A percentile compares a stretch with the other conserved stretches of the same genome.
Conservation (phyloP, 2,888 invertebrate species). For the Archaeoteleia sp. region DNA sequence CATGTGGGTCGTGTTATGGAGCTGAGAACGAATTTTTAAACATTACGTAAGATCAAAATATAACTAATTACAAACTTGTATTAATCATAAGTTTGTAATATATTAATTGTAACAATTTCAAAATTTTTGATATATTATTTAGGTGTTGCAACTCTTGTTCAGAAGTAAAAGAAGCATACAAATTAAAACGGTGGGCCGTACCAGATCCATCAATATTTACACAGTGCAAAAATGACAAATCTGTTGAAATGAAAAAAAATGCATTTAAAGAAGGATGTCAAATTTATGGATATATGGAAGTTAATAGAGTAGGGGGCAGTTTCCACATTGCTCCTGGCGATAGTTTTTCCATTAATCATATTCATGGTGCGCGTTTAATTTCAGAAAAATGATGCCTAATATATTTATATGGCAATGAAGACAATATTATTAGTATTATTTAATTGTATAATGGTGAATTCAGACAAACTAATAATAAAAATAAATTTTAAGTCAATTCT, state of each 20-base stretch:
- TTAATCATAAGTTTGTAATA: too few species aligned
- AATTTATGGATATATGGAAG: constrained; percentile 94
- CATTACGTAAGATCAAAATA: constrained; percentile 65
- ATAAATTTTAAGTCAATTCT: too few species aligned
- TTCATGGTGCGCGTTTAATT: too few species aligned
- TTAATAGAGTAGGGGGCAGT: constrained; percentile 96
- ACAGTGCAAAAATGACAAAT: constrained; percentile 92
- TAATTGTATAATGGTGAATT: too few species aligned
- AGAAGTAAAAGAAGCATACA: constrained; percentile 95
- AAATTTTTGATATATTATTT: too few species aligned
- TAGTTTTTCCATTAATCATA: constrained; percentile 95
- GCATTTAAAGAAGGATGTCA: constrained; percentile 96
- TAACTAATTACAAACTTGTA: too few species aligned
- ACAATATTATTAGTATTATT: too few species aligned
- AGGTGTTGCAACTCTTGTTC: constrained; percentile 99
- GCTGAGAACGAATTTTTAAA: constrained; percentile 78
- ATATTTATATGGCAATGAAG: too few species aligned
- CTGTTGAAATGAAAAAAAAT: constrained; percentile 83
- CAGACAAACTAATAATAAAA: too few species aligned
- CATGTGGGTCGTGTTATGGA: constrained; percentile 98
- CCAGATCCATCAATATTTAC: constrained; percentile 86
- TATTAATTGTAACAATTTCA: constrained; percentile 13
- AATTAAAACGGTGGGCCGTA: constrained; percentile 89
- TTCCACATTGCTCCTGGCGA: constrained; percentile 98
- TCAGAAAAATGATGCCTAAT: too few species aligned